These are phyloP conservation scores for Lithophane leautieri DNA, from an alignment of 2,888 invertebrate genomes.

Conservation along the genomic window DNA sequence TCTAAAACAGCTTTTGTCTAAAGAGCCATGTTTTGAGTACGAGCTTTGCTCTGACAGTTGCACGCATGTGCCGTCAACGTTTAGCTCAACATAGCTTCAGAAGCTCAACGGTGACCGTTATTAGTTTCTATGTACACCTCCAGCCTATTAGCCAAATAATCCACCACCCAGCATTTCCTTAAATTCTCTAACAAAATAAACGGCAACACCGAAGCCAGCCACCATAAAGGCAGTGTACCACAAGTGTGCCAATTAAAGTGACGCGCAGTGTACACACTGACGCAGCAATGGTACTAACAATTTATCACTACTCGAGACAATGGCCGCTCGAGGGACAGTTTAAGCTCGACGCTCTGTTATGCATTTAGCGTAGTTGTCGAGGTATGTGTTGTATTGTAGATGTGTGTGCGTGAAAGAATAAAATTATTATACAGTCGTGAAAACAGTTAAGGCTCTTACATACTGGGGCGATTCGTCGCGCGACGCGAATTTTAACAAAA, in stretches of 20 bases:
- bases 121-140: not conserved
- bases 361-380: conserved; percentile 56
- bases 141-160: not conserved
- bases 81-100: no score
- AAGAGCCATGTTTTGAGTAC: not conserved
- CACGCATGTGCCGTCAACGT: not conserved
- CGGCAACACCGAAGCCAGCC: not conserved
- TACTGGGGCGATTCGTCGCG: no score
- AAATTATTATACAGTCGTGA: not conserved
- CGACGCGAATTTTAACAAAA: no score
- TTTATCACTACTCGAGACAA: conserved; percentile 65
- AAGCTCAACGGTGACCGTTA: not conserved
- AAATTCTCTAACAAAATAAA: conserved; percentile 21
- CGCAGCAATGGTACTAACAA: conserved; percentile 58
- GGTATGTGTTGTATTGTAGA: conserved; percentile 7
- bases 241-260: conserved; percentile 60
- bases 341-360: conserved; percentile 60
- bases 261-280: conserved; percentile 50
- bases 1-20: not conserved
- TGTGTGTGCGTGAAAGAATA: not conserved
- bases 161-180: not conserved
- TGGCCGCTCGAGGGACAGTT: conserved; percentile 64
- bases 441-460: no score
- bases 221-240: conserved; percentile 39
- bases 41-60: no score